A percentile compares a stretch with the other conserved stretches of the same genome.
phyloP scores from a whole-genome alignment of 1,140 invertebrate species.

The Calephelis nemesis region DNA sequence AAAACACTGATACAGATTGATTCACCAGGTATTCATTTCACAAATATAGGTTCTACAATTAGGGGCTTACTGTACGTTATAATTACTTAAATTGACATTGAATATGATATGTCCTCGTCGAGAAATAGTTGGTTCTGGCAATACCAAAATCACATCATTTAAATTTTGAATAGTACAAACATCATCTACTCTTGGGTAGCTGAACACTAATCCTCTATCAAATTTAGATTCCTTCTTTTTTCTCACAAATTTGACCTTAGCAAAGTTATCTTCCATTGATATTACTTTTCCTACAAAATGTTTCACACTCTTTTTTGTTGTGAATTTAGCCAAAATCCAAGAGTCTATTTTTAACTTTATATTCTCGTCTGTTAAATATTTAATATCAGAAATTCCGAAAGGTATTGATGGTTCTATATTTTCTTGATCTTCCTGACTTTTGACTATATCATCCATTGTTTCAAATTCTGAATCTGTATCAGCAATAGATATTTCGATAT shows the following conservation, averaged over 20 bases:
- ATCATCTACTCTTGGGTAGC: constrained; percentile 35
- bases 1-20: too few relatives aligned
- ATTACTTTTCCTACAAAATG: constrained; percentile 37
- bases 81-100: constrained; percentile 32
- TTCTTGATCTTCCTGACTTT: too few relatives aligned
- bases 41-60: too few relatives aligned
- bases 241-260: constrained; percentile 33
- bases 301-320: constrained; percentile 37
- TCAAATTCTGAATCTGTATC: too few relatives aligned
- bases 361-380: constrained; percentile 25
- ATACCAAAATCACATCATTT: constrained; percentile 31
- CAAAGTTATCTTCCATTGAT: constrained; percentile 27
- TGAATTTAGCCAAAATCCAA: constrained; percentile 33
- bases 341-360: constrained; percentile 20
- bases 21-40: too few relatives aligned
- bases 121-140: constrained; percentile 31
- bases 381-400: constrained; percentile 24
- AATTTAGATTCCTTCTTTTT: constrained; percentile 34
- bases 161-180: constrained; percentile 32
- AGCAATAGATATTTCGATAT: too few relatives aligned
- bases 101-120: constrained; percentile 36
- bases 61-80: constrained; percentile 31
- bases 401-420: too few relatives aligned
- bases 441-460: too few relatives aligned
- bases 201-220: constrained; percentile 31